Percentiles rank a stretch among this genome's conserved stretches.
These are phyloP conservation scores for Aurelia aurita complex sp. Pacific DNA, from an alignment of 30 jellyfish, hydroid and myxozoan species.

Conservation along the genomic window DNA sequence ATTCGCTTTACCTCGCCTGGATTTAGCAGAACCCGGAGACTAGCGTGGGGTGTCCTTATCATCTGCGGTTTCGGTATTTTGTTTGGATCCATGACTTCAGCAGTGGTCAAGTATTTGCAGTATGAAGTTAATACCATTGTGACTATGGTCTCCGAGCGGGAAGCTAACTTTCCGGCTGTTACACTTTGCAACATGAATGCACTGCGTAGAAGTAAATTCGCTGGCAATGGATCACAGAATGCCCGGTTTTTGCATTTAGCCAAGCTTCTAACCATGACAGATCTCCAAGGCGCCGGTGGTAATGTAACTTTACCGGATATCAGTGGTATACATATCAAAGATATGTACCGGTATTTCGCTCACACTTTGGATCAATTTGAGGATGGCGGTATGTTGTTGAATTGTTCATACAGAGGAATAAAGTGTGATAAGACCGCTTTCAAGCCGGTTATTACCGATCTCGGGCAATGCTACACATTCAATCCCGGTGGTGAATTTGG, in stretches of 20 bases:
- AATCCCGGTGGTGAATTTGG: conserved; percentile 48
- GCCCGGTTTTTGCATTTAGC: conserved; percentile 16
- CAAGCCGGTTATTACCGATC: conserved; percentile 58
- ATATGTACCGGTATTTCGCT: conserved; percentile 56
- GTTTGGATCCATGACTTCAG: conserved; percentile 22
- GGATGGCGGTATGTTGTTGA: conserved; percentile 67
- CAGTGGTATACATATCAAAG: conserved; percentile 32
- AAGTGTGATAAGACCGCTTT: conserved; percentile 47
- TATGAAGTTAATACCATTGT: conserved; percentile 71
- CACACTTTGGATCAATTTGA: conserved; percentile 54
- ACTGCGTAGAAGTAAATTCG: conserved; percentile 47
- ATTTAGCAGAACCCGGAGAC: conserved; percentile 59
- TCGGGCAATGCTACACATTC: conserved; percentile 72
- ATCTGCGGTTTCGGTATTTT: conserved; percentile 32
- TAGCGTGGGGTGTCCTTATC: conserved; percentile 49
- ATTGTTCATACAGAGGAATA: conserved; percentile 44
- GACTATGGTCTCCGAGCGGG: conserved; percentile 56
- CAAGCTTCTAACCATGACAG: conserved; percentile 46
- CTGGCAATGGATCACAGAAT: too few species aligned
- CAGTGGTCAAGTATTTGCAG: conserved; percentile 49
- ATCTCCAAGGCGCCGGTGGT: conserved; percentile 13
- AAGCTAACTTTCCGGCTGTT: conserved; percentile 67
- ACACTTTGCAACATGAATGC: conserved; percentile 74
- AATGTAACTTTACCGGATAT: conserved; percentile 24
- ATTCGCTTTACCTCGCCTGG: conserved; percentile 59